Conservation (phyloP, 2,888 invertebrate species). For the Microdon myrmicae region DNA sequence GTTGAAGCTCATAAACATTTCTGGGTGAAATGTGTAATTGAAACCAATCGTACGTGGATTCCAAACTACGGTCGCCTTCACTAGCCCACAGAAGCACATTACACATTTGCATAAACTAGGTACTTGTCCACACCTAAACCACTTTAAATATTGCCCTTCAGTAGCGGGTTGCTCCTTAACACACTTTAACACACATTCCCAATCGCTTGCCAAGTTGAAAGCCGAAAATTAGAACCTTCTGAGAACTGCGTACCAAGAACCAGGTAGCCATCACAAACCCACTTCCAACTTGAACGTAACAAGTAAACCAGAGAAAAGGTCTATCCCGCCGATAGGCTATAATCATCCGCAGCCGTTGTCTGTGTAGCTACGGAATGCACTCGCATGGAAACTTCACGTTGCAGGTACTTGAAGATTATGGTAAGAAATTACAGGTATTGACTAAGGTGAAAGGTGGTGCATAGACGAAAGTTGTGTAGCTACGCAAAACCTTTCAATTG, state of each 20-base stretch:
- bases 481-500: background rate
- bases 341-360: conserved; percentile 18
- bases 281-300: conserved; percentile 25
- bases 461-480: background rate
- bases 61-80: too few species aligned
- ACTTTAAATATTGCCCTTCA: too few species aligned
- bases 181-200: too few species aligned
- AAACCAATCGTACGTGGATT: too few species aligned
- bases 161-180: too few species aligned
- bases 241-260: background rate
- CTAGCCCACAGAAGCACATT: too few species aligned
- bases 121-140: too few species aligned
- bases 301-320: conserved; percentile 35
- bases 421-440: conserved; percentile 17
- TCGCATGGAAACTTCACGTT: conserved; percentile 2
- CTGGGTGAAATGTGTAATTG: too few species aligned
- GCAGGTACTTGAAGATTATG: conserved; percentile 18
- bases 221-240: conserved; percentile 21
- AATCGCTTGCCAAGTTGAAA: conserved; percentile 11
- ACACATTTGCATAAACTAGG: too few species aligned
- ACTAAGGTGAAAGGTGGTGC: conserved; percentile 21
- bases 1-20: too few species aligned
- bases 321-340: conserved; percentile 15
- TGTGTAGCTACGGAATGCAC: conserved; percentile 21
- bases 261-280: conserved; percentile 6